These are phyloP conservation scores for Papilio gigon DNA, from an alignment of 2,888 invertebrate genomes.

Conservation along the genomic window DNA sequence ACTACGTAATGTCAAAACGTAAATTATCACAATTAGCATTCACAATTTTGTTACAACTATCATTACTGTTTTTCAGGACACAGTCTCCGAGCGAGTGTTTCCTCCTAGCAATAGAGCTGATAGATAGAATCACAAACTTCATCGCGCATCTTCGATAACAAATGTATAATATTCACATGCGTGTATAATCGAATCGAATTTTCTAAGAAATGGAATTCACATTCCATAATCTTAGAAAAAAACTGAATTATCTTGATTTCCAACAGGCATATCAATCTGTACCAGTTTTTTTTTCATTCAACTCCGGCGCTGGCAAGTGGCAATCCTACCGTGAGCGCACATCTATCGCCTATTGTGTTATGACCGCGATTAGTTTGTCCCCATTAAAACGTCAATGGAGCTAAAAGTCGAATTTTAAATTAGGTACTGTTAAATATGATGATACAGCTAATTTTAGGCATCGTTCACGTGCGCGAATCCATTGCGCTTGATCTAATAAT, in stretches of 20 bases:
- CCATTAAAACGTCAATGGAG: slow-evolving; percentile 50
- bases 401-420: slow-evolving; percentile 38
- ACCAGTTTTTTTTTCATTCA: slow-evolving; percentile 16
- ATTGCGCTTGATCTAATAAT: neutral
- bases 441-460: neutral
- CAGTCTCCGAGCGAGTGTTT: neutral
- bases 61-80: neutral
- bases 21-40: no score
- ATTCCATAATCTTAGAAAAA: slow-evolving; percentile 25
- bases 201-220: no score
- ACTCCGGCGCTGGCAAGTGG: slow-evolving; percentile 49
- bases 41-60: neutral
- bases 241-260: slow-evolving; percentile 46
- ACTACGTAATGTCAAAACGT: neutral
- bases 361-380: slow-evolving; percentile 51
- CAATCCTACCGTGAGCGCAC: slow-evolving; percentile 50
- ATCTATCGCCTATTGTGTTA: slow-evolving; percentile 31
- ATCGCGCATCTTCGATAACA: slow-evolving; percentile 1
- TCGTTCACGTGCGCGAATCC: neutral
- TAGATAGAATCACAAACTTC: neutral
- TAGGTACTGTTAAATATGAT: neutral
- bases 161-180: neutral
- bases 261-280: slow-evolving; percentile 12
- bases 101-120: neutral
- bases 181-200: slow-evolving; percentile 31